phyloP scores from a whole-genome alignment of 2,113 vertebrate genomes.

The Neotoma lepida region DNA sequence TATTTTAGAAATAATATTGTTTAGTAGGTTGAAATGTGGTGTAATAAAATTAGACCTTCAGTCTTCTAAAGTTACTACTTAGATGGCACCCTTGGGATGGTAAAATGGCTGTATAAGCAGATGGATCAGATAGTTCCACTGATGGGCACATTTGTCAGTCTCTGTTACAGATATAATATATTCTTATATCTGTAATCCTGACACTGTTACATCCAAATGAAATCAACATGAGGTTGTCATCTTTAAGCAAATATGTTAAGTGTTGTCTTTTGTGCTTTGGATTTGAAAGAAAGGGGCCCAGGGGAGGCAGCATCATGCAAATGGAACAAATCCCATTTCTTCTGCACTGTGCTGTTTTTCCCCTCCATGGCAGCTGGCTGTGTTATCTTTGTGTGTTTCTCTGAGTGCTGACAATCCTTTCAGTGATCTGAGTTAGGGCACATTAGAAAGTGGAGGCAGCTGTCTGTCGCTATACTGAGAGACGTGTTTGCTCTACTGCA shows the following conservation, averaged over 20 bases:
- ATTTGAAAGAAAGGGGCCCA: slow-evolving; percentile 94
- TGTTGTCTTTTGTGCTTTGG: slow-evolving; percentile 94
- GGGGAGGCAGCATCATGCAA: slow-evolving; percentile 93
- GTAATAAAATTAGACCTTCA: slow-evolving; percentile 95
- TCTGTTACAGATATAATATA: slow-evolving; percentile 92
- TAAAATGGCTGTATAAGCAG: slow-evolving; percentile 93
- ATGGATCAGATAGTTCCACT: slow-evolving; percentile 95
- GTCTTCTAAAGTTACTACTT: slow-evolving; percentile 92
- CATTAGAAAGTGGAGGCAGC: slow-evolving; percentile 99
- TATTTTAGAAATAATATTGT: slow-evolving; percentile 95
- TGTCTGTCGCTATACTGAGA: slow-evolving; percentile 99
- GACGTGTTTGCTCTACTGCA: slow-evolving; percentile 99
- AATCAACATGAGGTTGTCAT: slow-evolving; percentile 96
- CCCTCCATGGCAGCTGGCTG: slow-evolving; percentile 95
- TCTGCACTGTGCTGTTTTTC: slow-evolving; percentile 89
- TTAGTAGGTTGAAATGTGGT: slow-evolving; percentile 94
- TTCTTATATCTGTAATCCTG: slow-evolving; percentile 90
- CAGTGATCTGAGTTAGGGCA: slow-evolving; percentile 99
- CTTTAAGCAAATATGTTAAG: slow-evolving; percentile 99
- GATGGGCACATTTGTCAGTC: slow-evolving; percentile 95
- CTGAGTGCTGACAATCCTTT: slow-evolving; percentile 97
- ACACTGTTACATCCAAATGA: slow-evolving; percentile 95
- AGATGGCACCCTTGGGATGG: slow-evolving; percentile 93
- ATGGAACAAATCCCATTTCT: slow-evolving; percentile 94
- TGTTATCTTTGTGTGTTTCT: slow-evolving; percentile 99